Evolutionary conservation across 2,113 vertebrate species (phyloP).

Genomic region (Myiopsitta monachus): DNA sequence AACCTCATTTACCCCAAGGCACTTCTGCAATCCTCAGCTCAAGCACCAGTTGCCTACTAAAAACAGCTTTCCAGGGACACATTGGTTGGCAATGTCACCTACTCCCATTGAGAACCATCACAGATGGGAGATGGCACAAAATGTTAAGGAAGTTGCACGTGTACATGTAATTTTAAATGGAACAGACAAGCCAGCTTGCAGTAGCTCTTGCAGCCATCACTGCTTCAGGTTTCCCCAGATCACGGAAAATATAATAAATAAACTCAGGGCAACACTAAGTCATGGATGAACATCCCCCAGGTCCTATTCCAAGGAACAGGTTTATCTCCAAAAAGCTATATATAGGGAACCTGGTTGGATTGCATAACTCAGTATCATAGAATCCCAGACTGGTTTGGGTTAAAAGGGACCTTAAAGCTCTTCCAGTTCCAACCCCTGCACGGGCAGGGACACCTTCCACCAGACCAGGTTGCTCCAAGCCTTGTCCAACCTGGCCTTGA

Average conservation of each 20-base stretch:
- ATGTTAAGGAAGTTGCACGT: not conserved
- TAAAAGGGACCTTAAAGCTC: not conserved
- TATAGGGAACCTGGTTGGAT: not conserved
- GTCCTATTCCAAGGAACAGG: not conserved
- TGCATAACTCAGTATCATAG: not conserved
- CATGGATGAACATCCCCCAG: not conserved
- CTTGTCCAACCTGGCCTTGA: not conserved
- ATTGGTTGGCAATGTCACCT: not conserved
- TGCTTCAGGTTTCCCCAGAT: not conserved
- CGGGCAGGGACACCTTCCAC: not conserved
- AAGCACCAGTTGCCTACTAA: not conserved
- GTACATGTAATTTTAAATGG: fast-evolving
- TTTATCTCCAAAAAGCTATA: not conserved
- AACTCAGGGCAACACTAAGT: not conserved
- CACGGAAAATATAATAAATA: not conserved
- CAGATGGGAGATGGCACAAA: not conserved
- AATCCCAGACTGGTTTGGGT: not conserved
- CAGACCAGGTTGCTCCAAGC: not conserved
- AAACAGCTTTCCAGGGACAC: not conserved
- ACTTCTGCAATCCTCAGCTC: not conserved
- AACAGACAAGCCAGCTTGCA: not conserved
- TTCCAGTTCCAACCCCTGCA: not conserved
- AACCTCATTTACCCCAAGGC: not conserved
- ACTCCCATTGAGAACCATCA: fast-evolving
- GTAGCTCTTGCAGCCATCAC: not conserved